These are phyloP conservation scores for Sus cebifrons DNA, from an alignment of 2,797 vertebrate genomes.

Conservation along the genomic window DNA sequence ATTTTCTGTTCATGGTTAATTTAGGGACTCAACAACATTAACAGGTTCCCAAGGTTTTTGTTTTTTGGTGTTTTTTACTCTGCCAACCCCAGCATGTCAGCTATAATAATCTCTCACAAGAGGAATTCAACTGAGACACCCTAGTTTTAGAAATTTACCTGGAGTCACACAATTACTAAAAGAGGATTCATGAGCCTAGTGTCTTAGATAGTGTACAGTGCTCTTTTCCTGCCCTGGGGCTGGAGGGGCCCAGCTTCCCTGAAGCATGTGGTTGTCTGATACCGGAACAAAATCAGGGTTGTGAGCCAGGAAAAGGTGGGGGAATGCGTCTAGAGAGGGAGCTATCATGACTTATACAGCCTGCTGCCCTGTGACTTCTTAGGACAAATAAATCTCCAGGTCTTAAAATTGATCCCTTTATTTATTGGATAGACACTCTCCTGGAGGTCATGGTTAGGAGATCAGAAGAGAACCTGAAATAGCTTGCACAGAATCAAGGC, in stretches of 20 bases:
- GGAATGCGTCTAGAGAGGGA: neutral
- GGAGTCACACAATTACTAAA: neutral
- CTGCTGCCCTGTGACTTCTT: neutral
- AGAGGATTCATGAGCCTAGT: neutral
- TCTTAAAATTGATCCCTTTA: neutral
- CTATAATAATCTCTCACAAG: slow-evolving; percentile 2
- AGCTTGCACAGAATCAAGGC: neutral
- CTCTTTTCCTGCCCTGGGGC: neutral
- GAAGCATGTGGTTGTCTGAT: neutral
- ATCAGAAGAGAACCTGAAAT: neutral
- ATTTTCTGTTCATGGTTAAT: neutral
- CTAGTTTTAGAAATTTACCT: slow-evolving; percentile 11
- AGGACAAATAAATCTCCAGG: neutral
- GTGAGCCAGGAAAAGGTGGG: neutral
- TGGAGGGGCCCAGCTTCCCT: neutral
- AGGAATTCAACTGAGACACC: neutral
- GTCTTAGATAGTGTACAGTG: neutral
- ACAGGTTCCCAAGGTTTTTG: neutral
- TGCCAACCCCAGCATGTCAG: neutral
- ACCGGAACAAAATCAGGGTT: neutral
- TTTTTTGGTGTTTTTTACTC: neutral
- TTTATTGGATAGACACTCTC: neutral
- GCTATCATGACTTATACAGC: neutral
- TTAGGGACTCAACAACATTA: slow-evolving; percentile 11
- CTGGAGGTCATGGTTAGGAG: neutral